These are phyloP conservation scores for Heliconius ismenius DNA, from an alignment of 2,888 invertebrate species.

Conservation along the genomic window DNA sequence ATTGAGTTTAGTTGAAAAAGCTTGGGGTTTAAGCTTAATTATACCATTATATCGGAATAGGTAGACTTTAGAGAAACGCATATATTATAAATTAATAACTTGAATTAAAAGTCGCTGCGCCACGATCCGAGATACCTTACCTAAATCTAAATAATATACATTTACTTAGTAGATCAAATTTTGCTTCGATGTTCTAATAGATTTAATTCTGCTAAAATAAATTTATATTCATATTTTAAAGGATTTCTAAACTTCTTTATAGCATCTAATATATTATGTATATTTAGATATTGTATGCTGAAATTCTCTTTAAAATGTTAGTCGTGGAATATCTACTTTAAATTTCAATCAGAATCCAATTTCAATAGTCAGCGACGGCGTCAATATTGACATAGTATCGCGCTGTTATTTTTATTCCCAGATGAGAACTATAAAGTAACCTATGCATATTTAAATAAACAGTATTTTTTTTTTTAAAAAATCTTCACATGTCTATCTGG, in stretches of 20 bases:
- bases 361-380: constrained; percentile 22
- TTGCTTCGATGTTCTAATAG: background rate
- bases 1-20: background rate
- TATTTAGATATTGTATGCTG: constrained; percentile 1
- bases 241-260: background rate
- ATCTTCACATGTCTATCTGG: background rate
- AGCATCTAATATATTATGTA: background rate
- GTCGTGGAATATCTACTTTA: constrained; percentile 11
- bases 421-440: background rate
- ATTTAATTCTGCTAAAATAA: background rate
- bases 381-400: constrained; percentile 21
- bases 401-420: constrained; percentile 17
- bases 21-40: background rate
- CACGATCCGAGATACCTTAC: no score
- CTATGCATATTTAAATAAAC: constrained; percentile 2
- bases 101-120: no score
- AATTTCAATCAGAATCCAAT: constrained; percentile 29
- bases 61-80: no score
- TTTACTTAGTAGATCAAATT: background rate
- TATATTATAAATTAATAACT: no score
- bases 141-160: no score
- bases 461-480: background rate
- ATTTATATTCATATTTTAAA: background rate
- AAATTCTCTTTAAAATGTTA: constrained; percentile 14
- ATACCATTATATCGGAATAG: background rate